Evolutionary conservation across 2,888 invertebrate species (phyloP), one percentile per base, ranked within the genome.

Genomic region (Pristionchus exspectatus): DNA sequence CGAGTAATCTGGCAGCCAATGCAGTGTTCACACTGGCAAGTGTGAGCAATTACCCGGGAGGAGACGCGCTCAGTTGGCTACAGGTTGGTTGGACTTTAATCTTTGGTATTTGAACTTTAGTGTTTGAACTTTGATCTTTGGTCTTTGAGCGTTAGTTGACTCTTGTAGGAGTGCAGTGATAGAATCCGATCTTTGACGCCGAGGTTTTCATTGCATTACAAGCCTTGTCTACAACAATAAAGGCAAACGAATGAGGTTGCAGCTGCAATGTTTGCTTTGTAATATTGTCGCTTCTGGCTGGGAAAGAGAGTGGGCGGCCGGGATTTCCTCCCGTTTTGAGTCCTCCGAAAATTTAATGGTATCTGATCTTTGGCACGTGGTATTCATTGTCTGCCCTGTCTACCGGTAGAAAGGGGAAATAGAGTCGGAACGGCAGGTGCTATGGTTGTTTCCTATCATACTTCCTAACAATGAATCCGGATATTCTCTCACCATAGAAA

Each of bases 31-130:
- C 98, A 9, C 96, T 97, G 93, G 97, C 98, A 21, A 98, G 98
- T n/a, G 96, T 97, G 94, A 97, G 97, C 54, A 99, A 99, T 96
- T 99, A 99, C 96, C 98, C 99, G 0, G 99, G 99, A 59, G 98
- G 98, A 86, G 96, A 97, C 33, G 98, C 98, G 0, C 97, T 99
- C 89, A 96, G 97, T 0, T 96, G 96, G 95, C 96, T 99, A 89
- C 98, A 98, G 90, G 93, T 93, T 3, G 38, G 38, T 5, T 27
- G 12, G 50, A 14, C 77, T 77, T 77, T 77, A 44, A 18, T 44
- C 77, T 77, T 77, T 77, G 77, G 2, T 72, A 18, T 16, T 12
- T 54, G 44, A 59, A 2, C 38, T 38, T 5, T 89, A 12, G 16
- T 56, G 50, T n/a, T 44, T 74, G n/a, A n/a, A n/a, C n/a, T n/a